Conservation (phyloP, 1,140 invertebrate species). For the Zaprionus ghesquierei region DNA sequence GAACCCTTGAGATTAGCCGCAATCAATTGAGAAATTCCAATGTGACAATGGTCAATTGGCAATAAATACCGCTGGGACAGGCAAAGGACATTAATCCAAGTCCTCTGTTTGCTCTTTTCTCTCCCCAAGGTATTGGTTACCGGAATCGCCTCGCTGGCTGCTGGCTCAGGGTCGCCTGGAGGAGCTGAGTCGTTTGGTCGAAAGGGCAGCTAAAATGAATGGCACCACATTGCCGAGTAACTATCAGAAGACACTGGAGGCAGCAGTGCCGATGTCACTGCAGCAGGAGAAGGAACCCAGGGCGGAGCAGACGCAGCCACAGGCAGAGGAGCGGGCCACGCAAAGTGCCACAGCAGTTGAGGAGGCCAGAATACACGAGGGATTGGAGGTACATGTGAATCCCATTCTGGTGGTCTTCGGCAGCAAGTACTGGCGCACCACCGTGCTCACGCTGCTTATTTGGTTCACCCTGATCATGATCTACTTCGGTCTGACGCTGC, state of each 20-base stretch:
- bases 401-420: constrained; percentile 86
- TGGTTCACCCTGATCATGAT: constrained; percentile 89
- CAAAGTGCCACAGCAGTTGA: neutral
- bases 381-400: constrained; percentile 64
- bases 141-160: constrained; percentile 94
- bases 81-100: constrained; percentile 40
- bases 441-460: constrained; percentile 86
- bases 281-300: constrained; percentile 14
- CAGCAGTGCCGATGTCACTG: constrained; percentile 49
- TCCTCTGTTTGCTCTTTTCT: neutral
- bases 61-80: constrained; percentile 48
- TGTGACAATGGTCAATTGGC: constrained; percentile 40
- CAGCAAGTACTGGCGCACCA: constrained; percentile 85
- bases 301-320: constrained; percentile 3
- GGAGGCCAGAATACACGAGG: neutral
- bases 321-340: constrained; percentile 22
- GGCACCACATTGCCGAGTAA: constrained; percentile 85
- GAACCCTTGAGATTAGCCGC: constrained; percentile 38
- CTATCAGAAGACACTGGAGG: constrained; percentile 85
- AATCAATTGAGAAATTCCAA: constrained; percentile 75
- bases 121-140: constrained; percentile 87
- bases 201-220: constrained; percentile 87
- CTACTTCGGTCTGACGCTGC: constrained; percentile 89
- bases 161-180: constrained; percentile 88
- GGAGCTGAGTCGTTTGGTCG: constrained; percentile 87